phyloP scores from a whole-genome alignment of 2,888 invertebrate genomes.

The Cephus pygmeus region DNA sequence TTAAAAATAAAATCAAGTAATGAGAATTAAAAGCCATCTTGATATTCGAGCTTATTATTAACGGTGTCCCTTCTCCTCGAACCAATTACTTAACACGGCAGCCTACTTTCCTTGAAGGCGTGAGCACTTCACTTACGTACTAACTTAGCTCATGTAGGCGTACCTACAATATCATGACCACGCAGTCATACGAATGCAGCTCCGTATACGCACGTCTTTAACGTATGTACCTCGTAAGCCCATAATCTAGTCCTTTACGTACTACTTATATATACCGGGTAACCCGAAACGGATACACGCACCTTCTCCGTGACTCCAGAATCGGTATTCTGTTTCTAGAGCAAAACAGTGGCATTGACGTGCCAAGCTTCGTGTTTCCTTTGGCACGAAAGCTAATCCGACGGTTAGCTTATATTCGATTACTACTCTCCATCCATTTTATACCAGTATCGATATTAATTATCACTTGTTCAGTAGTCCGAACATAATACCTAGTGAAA shows the following conservation, averaged over 20 bases:
- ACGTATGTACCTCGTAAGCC: not conserved
- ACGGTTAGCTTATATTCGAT: not conserved
- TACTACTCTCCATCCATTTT: not conserved
- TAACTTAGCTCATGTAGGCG: not conserved
- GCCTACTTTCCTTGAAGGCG: slow-evolving; percentile 31
- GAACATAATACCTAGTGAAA: not conserved
- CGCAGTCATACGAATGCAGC: not conserved
- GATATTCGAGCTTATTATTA: slow-evolving; percentile 6
- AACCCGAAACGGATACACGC: not conserved
- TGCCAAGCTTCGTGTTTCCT: not conserved
- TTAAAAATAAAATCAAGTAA: slow-evolving; percentile 11
- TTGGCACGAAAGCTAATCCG: not conserved
- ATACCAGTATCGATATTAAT: not conserved
- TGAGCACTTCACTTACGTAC: not conserved
- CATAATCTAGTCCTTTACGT: not conserved
- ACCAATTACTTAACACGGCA: slow-evolving; percentile 35
- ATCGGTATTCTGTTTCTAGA: not conserved
- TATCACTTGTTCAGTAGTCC: not conserved
- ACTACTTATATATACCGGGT: not conserved
- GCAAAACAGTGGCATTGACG: not conserved
- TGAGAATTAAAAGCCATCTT: slow-evolving; percentile 26
- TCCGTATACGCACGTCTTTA: not conserved
- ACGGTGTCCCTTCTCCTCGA: slow-evolving; percentile 4
- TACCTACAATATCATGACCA: not conserved
- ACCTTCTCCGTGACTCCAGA: not conserved